Evolutionary conservation across 2,113 vertebrate species (phyloP), one percentile per base, ranked within the genome.

Genomic region (Gadus chalcogrammus): DNA sequence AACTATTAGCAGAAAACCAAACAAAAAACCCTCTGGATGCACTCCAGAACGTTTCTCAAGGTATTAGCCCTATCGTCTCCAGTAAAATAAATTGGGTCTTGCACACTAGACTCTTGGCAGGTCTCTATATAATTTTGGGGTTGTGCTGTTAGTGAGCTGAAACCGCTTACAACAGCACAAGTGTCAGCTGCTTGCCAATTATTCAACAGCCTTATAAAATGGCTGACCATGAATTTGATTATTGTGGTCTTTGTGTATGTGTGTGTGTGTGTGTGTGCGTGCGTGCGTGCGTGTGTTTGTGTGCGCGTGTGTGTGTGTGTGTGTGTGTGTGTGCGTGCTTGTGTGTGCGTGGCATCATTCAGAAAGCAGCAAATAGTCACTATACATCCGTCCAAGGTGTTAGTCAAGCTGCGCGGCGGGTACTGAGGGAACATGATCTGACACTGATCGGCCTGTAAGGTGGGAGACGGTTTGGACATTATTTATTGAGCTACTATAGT

Each of bases 131-230:
- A 62, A 63, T 74, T 80, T 70, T 48, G 2, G 48, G 76, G 75
- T 85, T 84, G 74, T 61, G 84, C 18, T 72, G 79, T 77, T 80
- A 70, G 74, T 65, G 75, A 75, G 71, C 68, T 65, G 70, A 77
- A 80, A 90, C 79, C 17, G 71, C 77, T 86, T 78, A 75, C 84
- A 77, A 79, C 77, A 80, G 88, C 87, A 89, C 67, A 89, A 79
- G 79, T 82, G 80, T 16, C 67, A 73, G 12, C 72, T 22, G 61
- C 63, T 72, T 75, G 52, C 52, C 15, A 63, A 53, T 80, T 55
- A 65, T 48, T 71, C 61, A 22, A 31, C 48, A 58, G 48, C 16
- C 72, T 38, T 31, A 77, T 55, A 67, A 59, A 61, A n/a, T 58
- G 22, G 16, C 71, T 64, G 70, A 73, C 72, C 61, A 31, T 11